Evolutionary conservation across 2,113 vertebrate species (phyloP), one percentile per base, ranked within the genome.

Genomic region (Cathartes aura): DNA sequence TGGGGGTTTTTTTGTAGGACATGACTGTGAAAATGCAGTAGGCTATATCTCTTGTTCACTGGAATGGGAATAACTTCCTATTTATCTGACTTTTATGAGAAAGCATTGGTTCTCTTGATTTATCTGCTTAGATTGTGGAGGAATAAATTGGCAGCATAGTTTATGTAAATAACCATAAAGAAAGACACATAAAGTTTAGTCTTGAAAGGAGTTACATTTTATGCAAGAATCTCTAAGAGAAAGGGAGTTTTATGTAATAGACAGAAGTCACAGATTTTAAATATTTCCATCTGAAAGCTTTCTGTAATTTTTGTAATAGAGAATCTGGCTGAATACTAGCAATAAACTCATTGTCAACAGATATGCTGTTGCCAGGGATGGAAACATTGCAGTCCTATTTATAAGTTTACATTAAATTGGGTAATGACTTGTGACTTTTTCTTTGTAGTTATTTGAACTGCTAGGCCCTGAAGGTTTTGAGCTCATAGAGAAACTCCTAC

Each of bases 391-490:
- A 82, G 12, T 83, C 20, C 8, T 60, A 3, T 60, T 75, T 67
- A 63, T 75, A 91, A 58, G 45, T 60, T 38, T 59, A 8, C 16
- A 4, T 48, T n/a, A n/a, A 16, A 79, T 89, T 48, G 8, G 3
- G 15, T 73, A 70, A 64, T 63, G 13, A 83, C 22, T 50, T 76
- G 21, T 4, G 6, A n/a, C 42, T 87, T 89, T 86, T 92, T 79
- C 12, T 97, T 91, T 87, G 11, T 96, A 99, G 99, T 97, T 99
- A 70, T 99, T 99, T 97, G 99, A 99, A 94, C 98, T 99, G 36
- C 98, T 99, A 58, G 99, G 99, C 78, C 99, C 99, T 85, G 99
- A 99, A 95, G 99, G 99, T 76, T 98, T 99, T 93, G 99, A 99
- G 97, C 99, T 99, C 95, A 99, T 99, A 98, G 99, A 99, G 90